phyloP scores from a whole-genome alignment of 2,797 vertebrate species.

The Tangara arthus region DNA sequence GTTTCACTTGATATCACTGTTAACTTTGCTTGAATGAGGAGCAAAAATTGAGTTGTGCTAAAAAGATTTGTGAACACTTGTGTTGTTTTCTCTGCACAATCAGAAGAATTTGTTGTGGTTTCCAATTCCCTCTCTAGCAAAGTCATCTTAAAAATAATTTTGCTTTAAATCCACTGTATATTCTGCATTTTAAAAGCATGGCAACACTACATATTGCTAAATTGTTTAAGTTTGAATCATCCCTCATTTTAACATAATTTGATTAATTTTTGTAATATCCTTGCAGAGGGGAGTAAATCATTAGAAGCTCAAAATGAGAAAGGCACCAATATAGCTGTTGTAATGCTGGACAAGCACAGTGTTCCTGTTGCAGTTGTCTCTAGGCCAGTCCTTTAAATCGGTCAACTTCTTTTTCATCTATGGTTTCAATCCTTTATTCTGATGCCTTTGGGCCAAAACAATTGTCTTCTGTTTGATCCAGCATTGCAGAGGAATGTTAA shows the following conservation, averaged over 20 bases:
- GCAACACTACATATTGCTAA: neutral
- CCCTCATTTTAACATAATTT: neutral
- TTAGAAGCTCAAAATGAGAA: neutral
- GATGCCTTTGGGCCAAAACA: neutral
- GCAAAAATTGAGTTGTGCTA: neutral
- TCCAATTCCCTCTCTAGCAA: neutral
- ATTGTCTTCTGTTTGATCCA: neutral
- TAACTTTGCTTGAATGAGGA: neutral
- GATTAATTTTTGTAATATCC: neutral
- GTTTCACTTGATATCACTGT: neutral
- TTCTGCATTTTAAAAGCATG: neutral
- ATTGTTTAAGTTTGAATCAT: neutral
- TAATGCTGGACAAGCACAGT: neutral
- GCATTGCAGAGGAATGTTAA: neutral
- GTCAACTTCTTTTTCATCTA: neutral
- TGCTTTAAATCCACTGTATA: neutral
- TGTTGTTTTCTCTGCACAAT: neutral
- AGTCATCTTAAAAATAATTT: neutral
- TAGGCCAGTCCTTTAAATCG: neutral
- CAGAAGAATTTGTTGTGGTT: neutral
- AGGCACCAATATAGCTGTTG: neutral
- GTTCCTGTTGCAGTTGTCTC: neutral
- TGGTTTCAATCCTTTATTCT: neutral
- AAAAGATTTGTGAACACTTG: neutral
- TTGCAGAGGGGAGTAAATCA: neutral